Conservation (phyloP, 1,140 invertebrate genomes). For the Halictus rubicundus region DNA sequence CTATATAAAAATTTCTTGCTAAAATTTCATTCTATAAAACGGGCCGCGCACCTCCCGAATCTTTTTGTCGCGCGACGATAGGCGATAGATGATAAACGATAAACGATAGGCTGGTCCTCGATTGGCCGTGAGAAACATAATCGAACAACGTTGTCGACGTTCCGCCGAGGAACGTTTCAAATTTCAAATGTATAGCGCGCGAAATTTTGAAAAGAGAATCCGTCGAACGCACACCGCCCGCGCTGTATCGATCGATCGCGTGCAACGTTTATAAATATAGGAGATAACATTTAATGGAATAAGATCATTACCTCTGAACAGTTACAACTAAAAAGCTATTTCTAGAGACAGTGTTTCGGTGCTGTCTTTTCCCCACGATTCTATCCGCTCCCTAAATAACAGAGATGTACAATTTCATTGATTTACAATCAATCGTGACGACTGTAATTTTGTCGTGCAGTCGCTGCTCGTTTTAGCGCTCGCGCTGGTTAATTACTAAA, state of each 20-base stretch:
- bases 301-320: neutral
- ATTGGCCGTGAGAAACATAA: neutral
- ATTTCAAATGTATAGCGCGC: conserved; percentile 3
- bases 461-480: neutral
- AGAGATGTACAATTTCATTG: conserved; percentile 12
- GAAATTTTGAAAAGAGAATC: conserved; percentile 17
- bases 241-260: neutral
- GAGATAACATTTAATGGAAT: neutral
- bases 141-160: neutral
- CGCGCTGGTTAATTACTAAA: neutral
- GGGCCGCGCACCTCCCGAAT: neutral
- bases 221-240: neutral
- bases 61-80: neutral
- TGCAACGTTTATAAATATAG: conserved; percentile 14
- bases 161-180: neutral
- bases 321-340: neutral
- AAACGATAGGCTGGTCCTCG: no score
- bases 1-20: conserved; percentile 24
- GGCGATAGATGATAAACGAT: no score
- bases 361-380: neutral
- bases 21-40: conserved; percentile 13
- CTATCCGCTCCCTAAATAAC: neutral
- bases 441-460: neutral
- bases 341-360: neutral
- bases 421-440: neutral